Evolutionary conservation across 2,888 invertebrate species (phyloP), one percentile per base, ranked within the genome.

Genomic region (Sminthurinus aureus): DNA sequence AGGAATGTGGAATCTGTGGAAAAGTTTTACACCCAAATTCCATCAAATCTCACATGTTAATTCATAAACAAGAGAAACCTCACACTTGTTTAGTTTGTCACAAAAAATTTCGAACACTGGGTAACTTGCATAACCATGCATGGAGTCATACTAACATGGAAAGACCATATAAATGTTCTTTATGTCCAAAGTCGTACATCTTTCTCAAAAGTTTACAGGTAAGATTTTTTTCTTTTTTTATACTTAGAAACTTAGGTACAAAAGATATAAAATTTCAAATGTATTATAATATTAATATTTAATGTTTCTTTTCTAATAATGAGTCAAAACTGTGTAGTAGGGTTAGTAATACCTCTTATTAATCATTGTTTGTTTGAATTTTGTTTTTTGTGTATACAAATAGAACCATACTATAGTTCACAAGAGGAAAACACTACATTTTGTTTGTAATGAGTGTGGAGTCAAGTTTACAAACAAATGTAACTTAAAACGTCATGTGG

Each of bases 401-500:
- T 77, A 88, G 88, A 86, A 86, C 15, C 96, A 96, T 90, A 94
- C 96, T 93, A 85, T 88, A 95, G 96, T 91, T 93, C 96, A 64
- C 96, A 96, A 91, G 94, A 94, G 87, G 94, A 95, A 84, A 81
- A 94, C 95, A 73, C 93, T 95, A 80, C 96, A 96, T 0, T 96
- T 94, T 91, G 96, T 96, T 0, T 96, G 96, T 90, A 96, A 96
- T 90, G 94, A 95, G 90, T 96, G 96, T 91, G 96, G 96, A 71
- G 95, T 95, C 85, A 95, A 95, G 91, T 96, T 96, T 91, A 95
- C 96, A 85, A 92, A 96, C 84, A 96, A 96, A 85, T 85, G 95
- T 90, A 96, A 96, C 91, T 96, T 96, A 90, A 93, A 95, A 89
- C 92, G 96, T 71, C 96, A 97, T 90, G 94, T 96, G 9, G 93